Conservation (phyloP, 92 coral and sea anemone genomes). For the Epizoanthus rinbou region DNA sequence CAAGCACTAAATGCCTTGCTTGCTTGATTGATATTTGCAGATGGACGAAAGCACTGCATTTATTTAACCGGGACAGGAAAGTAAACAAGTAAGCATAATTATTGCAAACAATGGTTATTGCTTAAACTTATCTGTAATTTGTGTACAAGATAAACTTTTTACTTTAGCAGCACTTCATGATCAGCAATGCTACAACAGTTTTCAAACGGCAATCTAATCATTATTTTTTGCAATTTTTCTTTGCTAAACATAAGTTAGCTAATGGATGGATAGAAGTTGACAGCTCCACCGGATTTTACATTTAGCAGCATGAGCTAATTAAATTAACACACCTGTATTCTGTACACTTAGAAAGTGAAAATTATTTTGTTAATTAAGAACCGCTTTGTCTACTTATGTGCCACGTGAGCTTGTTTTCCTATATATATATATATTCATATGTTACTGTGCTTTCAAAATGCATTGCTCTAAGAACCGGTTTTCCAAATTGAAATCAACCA, state of each 20-base stretch:
- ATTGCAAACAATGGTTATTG: no score
- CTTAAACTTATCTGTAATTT: no score
- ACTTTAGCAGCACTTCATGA: no score
- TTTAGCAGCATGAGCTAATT: background rate
- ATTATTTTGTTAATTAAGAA: background rate
- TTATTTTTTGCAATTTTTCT: background rate
- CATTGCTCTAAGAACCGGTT: background rate
- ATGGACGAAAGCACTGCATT: no score
- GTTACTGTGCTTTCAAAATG: background rate
- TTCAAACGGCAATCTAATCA: no score
- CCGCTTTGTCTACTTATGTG: background rate
- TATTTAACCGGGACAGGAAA: no score
- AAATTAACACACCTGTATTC: slow-evolving; percentile 26
- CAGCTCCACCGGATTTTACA: background rate
- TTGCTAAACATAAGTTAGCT: background rate
- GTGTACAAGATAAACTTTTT: no score
- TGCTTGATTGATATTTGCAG: no score
- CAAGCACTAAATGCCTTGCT: no score
- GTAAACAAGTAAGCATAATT: no score
- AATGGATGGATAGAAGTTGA: background rate
- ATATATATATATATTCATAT: background rate
- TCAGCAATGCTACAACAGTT: no score
- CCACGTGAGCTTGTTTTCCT: background rate
- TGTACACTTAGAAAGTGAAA: slow-evolving; percentile 16
- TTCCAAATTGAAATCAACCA: background rate